A percentile compares a stretch with the other conserved stretches of the same genome.
phyloP scores from a whole-genome alignment of 1,140 invertebrate species.

The Tribolium castaneum region DNA sequence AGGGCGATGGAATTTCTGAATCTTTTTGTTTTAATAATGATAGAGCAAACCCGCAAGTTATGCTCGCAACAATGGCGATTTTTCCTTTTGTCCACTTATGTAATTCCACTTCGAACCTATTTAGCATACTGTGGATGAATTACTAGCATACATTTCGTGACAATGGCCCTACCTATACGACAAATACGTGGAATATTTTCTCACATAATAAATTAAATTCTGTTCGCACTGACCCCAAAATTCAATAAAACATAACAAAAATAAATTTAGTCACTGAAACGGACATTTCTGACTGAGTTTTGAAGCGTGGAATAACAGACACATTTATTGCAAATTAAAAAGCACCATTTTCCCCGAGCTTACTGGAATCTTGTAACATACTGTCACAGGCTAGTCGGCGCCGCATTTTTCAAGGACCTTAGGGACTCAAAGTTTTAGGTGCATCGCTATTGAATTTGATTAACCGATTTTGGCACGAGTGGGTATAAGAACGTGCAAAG shows the following conservation, averaged over 20 bases:
- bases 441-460: not conserved
- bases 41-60: not conserved
- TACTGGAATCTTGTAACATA: too few relatives aligned
- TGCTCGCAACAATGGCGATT: not conserved
- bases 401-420: too few relatives aligned
- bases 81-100: not conserved
- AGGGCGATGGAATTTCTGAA: too few relatives aligned
- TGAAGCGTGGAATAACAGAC: too few relatives aligned
- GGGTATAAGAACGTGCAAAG: not conserved
- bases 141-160: slow-evolving; percentile 12
- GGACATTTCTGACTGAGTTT: not conserved
- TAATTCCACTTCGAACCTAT: slow-evolving; percentile 6
- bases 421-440: too few relatives aligned
- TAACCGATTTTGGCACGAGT: not conserved
- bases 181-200: slow-evolving; percentile 27
- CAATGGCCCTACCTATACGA: slow-evolving; percentile 11
- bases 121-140: slow-evolving; percentile 10
- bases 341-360: not conserved
- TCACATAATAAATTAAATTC: slow-evolving; percentile 19
- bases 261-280: slow-evolving; percentile 3
- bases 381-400: too few relatives aligned
- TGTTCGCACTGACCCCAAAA: not conserved
- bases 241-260: not conserved
- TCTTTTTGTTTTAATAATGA: not conserved
- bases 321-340: not conserved